Evolutionary conservation across 2,888 invertebrate genomes (phyloP), one percentile per base, ranked within the genome.

Genomic region (Tortricodes alternella): DNA sequence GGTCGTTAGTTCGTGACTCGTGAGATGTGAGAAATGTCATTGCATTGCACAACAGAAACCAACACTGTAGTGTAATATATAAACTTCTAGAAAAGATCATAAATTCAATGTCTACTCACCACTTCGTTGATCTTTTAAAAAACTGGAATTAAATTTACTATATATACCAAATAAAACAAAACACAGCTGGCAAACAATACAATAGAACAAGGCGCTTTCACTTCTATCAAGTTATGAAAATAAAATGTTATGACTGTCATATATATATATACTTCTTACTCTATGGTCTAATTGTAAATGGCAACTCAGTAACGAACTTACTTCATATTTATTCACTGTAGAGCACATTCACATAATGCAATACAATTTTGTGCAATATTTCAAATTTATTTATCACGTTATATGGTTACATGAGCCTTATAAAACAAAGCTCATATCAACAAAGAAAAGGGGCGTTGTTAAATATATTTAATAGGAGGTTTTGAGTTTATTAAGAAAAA

Each of bases 131-230:
- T 27, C 55, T 43, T 48, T 41, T 16, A 27, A 27, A 49, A 48
- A 48, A 43, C 41, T 43, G 27, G 27, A 44, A 46, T 16, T 46
- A 53, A 39, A 23, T 46, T 29, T n/a, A 16, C 8, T 32, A 27
- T 21, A 29, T 35, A 15, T 32, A 15, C 15, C 34, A 29, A 53
- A 34, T 46, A 48, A 48, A 55, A 49, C 41, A 55, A 49, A 53
- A 55, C 41, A 55, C 48, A 55, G 48, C 48, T 55, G 48, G 49
- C 48, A 46, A 29, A n/a, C n/a, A n/a, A n/a, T n/a, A n/a, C 39
- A 9, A 29, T 21, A 48, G 35, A 0, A 5, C n/a, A 8, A 13
- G n/a, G 4, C 24, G 43, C 34, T 41, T 34, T 2, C n/a, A n/a
- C 8, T 37, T 37, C 16, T 9, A 24, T n/a, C n/a, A 29, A 5